Percentiles rank a stretch among this genome's conserved stretches.
Conservation (phyloP, 2,888 invertebrate species). For the Acleris holmiana region DNA sequence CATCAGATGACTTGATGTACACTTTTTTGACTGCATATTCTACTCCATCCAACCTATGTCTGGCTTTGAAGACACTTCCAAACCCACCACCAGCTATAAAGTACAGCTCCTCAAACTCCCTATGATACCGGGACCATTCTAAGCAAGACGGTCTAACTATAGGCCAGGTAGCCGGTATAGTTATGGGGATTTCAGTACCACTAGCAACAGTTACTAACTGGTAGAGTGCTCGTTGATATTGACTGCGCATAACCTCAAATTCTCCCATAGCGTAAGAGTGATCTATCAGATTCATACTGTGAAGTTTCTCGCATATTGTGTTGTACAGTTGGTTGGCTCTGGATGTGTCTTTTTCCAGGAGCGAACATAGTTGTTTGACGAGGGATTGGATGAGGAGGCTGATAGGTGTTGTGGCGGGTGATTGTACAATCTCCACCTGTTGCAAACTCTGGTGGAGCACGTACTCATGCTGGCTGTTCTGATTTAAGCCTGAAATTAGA, state of each 20-base stretch:
- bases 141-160: slow-evolving; percentile 77
- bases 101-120: slow-evolving; percentile 88
- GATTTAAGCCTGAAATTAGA: slow-evolving; percentile 60
- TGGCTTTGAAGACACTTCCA: slow-evolving; percentile 90
- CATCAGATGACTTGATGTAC: slow-evolving; percentile 85
- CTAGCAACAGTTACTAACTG: slow-evolving; percentile 86
- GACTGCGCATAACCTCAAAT: slow-evolving; percentile 87
- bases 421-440: slow-evolving; percentile 69
- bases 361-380: slow-evolving; percentile 87
- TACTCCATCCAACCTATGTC: slow-evolving; percentile 89
- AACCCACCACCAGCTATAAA: slow-evolving; percentile 91
- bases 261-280: slow-evolving; percentile 88
- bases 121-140: slow-evolving; percentile 87
- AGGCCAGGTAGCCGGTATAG: slow-evolving; percentile 79
- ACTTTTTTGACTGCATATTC: slow-evolving; percentile 93
- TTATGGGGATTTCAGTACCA: slow-evolving; percentile 79
- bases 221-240: slow-evolving; percentile 87
- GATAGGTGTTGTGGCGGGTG: slow-evolving; percentile 82
- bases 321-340: slow-evolving; percentile 86
- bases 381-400: slow-evolving; percentile 89
- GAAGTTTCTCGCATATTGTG: slow-evolving; percentile 87
- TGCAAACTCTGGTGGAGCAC: slow-evolving; percentile 65
- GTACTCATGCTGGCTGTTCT: slow-evolving; percentile 63
- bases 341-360: slow-evolving; percentile 85
- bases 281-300: slow-evolving; percentile 88